phyloP scores from a whole-genome alignment of 2,797 vertebrate species.

The Myiotriccus ornatus region DNA sequence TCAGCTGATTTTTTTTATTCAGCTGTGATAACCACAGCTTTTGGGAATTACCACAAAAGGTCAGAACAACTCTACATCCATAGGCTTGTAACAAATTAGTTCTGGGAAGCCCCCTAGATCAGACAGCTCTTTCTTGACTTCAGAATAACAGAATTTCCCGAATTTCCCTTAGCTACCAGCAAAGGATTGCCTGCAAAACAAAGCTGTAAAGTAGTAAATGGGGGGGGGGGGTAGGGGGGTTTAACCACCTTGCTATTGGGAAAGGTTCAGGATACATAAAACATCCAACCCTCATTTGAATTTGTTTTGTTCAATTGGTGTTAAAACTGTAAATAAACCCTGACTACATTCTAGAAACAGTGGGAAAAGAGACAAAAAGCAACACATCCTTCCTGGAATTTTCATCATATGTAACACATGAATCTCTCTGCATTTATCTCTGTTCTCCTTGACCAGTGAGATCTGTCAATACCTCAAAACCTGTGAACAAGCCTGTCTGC shows the following conservation, averaged over 20 bases:
- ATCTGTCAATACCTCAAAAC: neutral
- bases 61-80: neutral
- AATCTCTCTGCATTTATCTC: neutral
- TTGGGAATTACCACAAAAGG: neutral
- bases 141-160: neutral
- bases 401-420: neutral
- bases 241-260: neutral
- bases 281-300: neutral
- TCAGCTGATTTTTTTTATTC: constrained; percentile 13
- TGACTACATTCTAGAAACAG: neutral
- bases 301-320: neutral
- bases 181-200: neutral
- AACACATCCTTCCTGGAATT: neutral
- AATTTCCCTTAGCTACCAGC: neutral
- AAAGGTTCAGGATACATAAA: neutral
- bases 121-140: neutral
- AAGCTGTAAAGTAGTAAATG: neutral
- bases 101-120: neutral
- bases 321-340: neutral
- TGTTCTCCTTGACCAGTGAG: neutral
- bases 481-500: neutral
- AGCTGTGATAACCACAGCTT: neutral
- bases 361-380: neutral
- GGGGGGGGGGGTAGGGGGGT: neutral
- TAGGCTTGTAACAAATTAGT: constrained; percentile 4